A percentile compares a stretch with the other conserved stretches of the same genome.
Evolutionary conservation across 2,797 vertebrate genomes (phyloP).

Genomic region (Sphenopsis melanotis): DNA sequence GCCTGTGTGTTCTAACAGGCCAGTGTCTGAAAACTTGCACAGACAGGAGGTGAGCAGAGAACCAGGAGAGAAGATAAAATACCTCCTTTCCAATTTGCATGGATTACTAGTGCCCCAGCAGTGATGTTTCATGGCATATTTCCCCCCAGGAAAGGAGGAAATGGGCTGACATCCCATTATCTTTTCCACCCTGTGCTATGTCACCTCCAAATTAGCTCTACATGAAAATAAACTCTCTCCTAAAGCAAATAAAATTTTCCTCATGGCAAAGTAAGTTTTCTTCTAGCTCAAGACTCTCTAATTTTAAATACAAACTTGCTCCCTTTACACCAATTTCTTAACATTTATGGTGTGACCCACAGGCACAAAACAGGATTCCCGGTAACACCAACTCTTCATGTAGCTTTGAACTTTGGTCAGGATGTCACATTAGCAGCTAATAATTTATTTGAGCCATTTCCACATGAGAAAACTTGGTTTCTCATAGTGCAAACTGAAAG

Average conservation of each 20-base stretch:
- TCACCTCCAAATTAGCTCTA: not conserved
- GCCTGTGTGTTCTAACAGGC: not conserved
- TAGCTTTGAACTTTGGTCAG: not conserved
- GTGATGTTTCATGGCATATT: fast-evolving
- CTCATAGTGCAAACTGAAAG: not conserved
- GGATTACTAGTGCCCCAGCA: not conserved
- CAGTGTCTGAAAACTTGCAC: not conserved
- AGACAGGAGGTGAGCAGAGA: not conserved
- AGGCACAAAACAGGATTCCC: not conserved
- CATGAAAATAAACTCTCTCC: not conserved
- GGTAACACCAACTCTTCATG: not conserved
- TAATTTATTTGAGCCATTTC: not conserved
- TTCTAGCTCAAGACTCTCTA: not conserved
- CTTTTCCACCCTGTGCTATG: not conserved
- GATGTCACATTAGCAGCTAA: not conserved
- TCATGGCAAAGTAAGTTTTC: not conserved
- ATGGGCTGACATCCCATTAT: not conserved
- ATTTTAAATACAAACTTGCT: not conserved
- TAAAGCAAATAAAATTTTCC: not conserved
- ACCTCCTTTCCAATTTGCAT: not conserved
- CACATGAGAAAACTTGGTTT: not conserved
- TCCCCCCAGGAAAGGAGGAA: not conserved
- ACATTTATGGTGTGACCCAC: not conserved
- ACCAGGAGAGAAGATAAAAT: not conserved
- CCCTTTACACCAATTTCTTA: not conserved